A percentile compares a stretch with the other conserved stretches of the same genome.
Evolutionary conservation across 2,113 vertebrate genomes (phyloP).

Genomic region (Pristiophorus japonicus): DNA sequence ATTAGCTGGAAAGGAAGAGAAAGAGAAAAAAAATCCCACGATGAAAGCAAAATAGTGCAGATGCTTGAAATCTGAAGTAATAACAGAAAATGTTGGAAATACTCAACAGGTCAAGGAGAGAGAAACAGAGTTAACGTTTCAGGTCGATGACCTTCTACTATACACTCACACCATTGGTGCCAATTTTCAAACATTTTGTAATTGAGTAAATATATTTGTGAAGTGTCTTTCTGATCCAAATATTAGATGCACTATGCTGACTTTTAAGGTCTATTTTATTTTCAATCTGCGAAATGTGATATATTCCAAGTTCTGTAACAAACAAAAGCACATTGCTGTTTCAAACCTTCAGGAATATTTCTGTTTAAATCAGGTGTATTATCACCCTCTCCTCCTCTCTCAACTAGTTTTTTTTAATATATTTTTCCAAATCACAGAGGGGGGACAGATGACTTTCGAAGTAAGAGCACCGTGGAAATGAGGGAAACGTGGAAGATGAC

Average conservation of each 20-base stretch:
- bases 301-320: not conserved
- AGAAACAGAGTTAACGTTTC: not conserved
- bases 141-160: not conserved
- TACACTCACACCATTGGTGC: not conserved
- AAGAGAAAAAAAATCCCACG: not conserved
- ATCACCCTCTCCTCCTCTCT: not conserved
- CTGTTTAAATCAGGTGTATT: not conserved
- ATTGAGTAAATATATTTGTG: not conserved
- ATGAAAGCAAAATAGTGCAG: not conserved
- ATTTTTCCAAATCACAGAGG: not conserved
- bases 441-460: too few species aligned
- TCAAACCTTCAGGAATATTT: not conserved
- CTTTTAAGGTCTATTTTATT: not conserved
- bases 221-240: not conserved
- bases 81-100: not conserved
- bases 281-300: not conserved
- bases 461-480: not conserved
- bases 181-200: not conserved
- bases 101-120: not conserved
- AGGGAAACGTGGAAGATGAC: not conserved
- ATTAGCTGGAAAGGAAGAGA: not conserved
- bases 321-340: not conserved
- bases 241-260: not conserved
- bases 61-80: not conserved
- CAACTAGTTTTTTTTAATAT: not conserved